These are phyloP conservation scores for Listrodromus nycthemerus DNA, from an alignment of 2,888 invertebrate genomes.

Conservation along the genomic window DNA sequence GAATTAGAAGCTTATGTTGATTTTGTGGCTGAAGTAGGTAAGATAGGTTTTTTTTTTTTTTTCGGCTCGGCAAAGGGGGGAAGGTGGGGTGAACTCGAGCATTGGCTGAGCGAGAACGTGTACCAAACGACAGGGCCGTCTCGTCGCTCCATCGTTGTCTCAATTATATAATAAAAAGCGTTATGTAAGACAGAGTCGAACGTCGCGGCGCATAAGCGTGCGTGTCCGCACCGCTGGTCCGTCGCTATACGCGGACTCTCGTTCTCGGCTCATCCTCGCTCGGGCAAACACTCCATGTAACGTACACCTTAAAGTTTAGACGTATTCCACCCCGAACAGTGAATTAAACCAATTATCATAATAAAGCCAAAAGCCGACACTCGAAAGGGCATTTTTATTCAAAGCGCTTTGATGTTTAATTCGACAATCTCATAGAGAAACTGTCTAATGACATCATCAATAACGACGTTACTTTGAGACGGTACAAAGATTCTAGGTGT, in stretches of 20 bases:
- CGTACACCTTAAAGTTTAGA: not conserved
- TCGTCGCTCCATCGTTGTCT: slow-evolving; percentile 66
- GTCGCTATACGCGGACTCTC: slow-evolving; percentile 56
- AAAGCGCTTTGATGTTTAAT: not conserved
- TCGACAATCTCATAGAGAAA: not conserved
- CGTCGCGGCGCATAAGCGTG: slow-evolving; percentile 79
- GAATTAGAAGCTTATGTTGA: too few relatives aligned
- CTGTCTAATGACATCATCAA: too few relatives aligned
- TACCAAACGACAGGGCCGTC: slow-evolving; percentile 43
- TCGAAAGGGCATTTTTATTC: not conserved
- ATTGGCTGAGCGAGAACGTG: slow-evolving; percentile 1
- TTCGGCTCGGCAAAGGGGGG: too few relatives aligned
- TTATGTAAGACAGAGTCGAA: slow-evolving; percentile 82
- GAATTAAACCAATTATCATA: not conserved
- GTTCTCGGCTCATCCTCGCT: slow-evolving; percentile 66
- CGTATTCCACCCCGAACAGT: slow-evolving; percentile 21
- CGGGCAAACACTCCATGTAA: slow-evolving; percentile 66
- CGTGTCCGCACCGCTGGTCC: slow-evolving; percentile 67
- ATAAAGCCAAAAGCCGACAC: not conserved
- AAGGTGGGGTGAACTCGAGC: not conserved
- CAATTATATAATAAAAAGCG: slow-evolving; percentile 83
- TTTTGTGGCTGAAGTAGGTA: too few relatives aligned
- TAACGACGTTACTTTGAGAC: too few relatives aligned
- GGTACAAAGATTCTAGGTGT: too few relatives aligned
- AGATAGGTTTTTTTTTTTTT: too few relatives aligned